Base-by-base conservation (phyloP, 2,888 invertebrate genomes). In the Drosophila gaucha region DNA sequence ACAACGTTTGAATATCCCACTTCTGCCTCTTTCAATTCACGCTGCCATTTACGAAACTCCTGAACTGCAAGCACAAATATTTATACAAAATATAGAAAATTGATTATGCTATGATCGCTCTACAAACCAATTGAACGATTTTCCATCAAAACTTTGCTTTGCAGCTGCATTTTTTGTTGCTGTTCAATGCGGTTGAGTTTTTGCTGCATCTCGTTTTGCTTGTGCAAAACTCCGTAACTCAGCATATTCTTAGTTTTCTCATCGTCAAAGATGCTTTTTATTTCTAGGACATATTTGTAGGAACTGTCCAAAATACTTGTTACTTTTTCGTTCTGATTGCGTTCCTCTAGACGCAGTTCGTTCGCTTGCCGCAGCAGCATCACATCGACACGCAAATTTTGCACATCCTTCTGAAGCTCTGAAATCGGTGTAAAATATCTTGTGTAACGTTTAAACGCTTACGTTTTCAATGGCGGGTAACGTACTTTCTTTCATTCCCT, bases 131-230 rank as follows among this genome's bases (percentile, higher is more conserved):
- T 35, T 2, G 6, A 3, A 8, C 74, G 68, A 12, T 16, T n/a
- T 22, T 59, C 60, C 74, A 60, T 67, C 6, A 16, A 26, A 2
- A 14, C 1, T 10, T 36, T 54, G 28, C 8, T 20, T 2, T 72
- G 26, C 2, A 8, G 2, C 3, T 59, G 9, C 5, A 22, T 6
- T 9, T 22, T 20, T 9, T 59, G 38, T 0, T 5, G 9, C 22
- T 12, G 6, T 2, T 47, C 22, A 2, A 70, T 38, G 0, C 4
- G 9, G 3, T 35, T 43, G 0, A 71, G 60, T 20, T 49, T 43
- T 3, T 36, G 18, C 39, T 74, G 68, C 2, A 56, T 60, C 4
- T 74, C 70, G 18, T n/a, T 28, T 12, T 71, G 60, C 9, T 49
- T 74, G 18, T 30, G 14, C 20, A 71, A 10, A 1, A 49, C 39